Evolutionary conservation across 1,140 invertebrate species (phyloP), one percentile per base, ranked within the genome.

Genomic region (Adoxophyes honmai): DNA sequence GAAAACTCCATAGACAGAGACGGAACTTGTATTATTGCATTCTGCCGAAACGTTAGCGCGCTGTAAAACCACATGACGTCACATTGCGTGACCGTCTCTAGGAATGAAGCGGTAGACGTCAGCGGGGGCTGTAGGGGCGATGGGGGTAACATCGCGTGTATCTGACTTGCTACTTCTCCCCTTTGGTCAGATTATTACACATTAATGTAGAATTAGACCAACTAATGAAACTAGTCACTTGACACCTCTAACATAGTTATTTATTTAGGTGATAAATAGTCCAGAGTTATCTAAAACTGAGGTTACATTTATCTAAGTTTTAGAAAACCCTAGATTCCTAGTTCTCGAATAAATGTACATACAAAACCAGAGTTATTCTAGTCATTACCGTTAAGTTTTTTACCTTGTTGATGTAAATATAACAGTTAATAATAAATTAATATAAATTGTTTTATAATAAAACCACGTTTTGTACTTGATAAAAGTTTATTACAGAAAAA

Each of bases 401-500:
- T 64, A 57, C 51, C 9, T 60, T 76, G 68, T 74, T 62, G 16
- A 21, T 39, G 14, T 35, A 35, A 15, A 35, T 16, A 71, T 60
- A 69, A 67, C 57, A 66, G 59, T 63, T 69, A 66, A 68, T 69
- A 66, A 68, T 60, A 28, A 33, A 55, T 59, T 64, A 66, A 64
- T 62, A 64, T 63, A 34, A 61, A 80, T 70, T 70, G 53, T 64
- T 59, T 57, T 57, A 34, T 60, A 60, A 56, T 62, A 54, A 68
- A 80, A 76, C 81, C 55, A 70, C 42, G 53, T 69, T 73, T 78
- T 81, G 60, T 80, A 78, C 66, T 73, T 59, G 71, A 76, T 71
- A 79, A 78, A 75, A 51, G 21, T 83, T 81, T 81, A 82, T 81
- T 80, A 72, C 71, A 70, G 69, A 70, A 66, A 69, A 60, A 68